Evolutionary conservation across 2,113 vertebrate genomes (phyloP).

Genomic region (Leucoraja erinaceus): DNA sequence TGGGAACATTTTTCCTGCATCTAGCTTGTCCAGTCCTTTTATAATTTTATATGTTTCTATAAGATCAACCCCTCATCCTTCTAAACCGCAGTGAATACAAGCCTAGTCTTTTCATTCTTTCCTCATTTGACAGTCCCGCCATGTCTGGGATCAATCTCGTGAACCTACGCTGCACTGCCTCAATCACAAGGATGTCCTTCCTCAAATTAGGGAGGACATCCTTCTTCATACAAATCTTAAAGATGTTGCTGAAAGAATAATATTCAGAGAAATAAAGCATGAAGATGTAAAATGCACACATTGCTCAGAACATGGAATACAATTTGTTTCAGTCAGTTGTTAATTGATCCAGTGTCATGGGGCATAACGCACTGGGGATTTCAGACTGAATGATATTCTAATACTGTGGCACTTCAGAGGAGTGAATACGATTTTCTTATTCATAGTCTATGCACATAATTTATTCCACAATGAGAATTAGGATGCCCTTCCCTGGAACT

Average conservation of each 20-base stretch:
- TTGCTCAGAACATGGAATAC: neutral
- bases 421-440: conserved; percentile 19
- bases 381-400: neutral
- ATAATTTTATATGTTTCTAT: no score
- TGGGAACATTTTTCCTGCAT: no score
- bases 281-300: neutral
- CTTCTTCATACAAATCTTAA: neutral
- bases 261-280: neutral
- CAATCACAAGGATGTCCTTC: no score
- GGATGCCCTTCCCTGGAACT: neutral
- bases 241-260: neutral
- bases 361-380: neutral
- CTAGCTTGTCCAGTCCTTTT: no score
- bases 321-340: neutral
- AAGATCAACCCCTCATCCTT: no score
- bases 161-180: no score
- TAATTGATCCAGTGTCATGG: neutral
- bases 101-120: no score
- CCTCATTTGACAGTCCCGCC: no score
- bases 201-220: neutral
- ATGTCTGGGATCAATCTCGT: no score
- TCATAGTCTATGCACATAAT: neutral
- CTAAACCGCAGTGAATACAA: no score
- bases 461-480: neutral
- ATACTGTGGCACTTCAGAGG: neutral